Evolutionary conservation across 2,113 vertebrate genomes (phyloP).

Genomic region (Nansenia antarctica): DNA sequence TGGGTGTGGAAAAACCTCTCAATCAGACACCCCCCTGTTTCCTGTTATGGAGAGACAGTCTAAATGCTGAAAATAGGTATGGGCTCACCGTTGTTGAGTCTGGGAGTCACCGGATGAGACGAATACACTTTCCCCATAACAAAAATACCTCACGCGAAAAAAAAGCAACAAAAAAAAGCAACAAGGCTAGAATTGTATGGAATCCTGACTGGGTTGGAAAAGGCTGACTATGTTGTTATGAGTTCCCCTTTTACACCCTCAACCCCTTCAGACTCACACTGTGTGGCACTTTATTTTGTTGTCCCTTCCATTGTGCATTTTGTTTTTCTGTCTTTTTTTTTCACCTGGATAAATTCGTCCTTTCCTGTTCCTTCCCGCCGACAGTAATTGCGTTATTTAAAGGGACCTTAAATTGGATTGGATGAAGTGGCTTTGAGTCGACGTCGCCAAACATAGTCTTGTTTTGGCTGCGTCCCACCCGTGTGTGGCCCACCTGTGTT

Average conservation of each 20-base stretch:
- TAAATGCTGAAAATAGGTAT: slow-evolving; percentile 77
- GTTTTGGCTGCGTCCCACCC: slow-evolving; percentile 30
- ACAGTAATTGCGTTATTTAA: slow-evolving; percentile 42
- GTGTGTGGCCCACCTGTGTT: slow-evolving; percentile 66
- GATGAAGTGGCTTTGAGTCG: background rate
- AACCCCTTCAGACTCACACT: background rate
- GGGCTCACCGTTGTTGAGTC: slow-evolving; percentile 69
- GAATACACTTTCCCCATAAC: slow-evolving; percentile 39
- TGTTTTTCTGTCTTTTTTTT: slow-evolving; percentile 16
- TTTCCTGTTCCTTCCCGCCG: slow-evolving; percentile 27
- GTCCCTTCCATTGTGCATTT: slow-evolving; percentile 31
- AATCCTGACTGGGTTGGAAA: slow-evolving; percentile 38
- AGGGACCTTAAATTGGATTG: background rate
- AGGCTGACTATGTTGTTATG: slow-evolving; percentile 40
- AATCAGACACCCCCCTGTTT: slow-evolving; percentile 69
- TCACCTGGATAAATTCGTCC: slow-evolving; percentile 41
- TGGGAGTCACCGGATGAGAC: slow-evolving; percentile 38
- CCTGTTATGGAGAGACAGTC: slow-evolving; percentile 75
- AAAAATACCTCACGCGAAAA: background rate
- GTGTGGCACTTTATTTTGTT: slow-evolving; percentile 14
- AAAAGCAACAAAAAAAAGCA: slow-evolving; percentile 47
- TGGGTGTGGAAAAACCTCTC: slow-evolving; percentile 73
- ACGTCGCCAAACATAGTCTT: slow-evolving; percentile 2
- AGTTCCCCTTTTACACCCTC: slow-evolving; percentile 28
- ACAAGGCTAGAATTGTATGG: slow-evolving; percentile 39